Conservation (phyloP, 1,140 invertebrate genomes). For the Drosophila kikkawai region DNA sequence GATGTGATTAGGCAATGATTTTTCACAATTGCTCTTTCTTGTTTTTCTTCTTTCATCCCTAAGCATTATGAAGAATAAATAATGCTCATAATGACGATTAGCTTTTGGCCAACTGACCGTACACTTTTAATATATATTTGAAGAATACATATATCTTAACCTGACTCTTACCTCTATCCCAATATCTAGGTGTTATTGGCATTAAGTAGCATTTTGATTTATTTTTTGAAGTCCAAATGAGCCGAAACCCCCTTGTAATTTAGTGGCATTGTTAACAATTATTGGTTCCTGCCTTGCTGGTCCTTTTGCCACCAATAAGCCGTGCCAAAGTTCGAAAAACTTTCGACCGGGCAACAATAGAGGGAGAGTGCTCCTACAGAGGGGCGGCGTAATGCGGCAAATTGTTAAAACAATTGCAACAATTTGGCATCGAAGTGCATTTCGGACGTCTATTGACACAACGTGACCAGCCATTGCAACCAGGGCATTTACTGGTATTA, state of each 20-base stretch:
- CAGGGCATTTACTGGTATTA: slow-evolving; percentile 50
- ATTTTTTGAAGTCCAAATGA: slow-evolving; percentile 4
- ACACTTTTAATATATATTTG: neutral
- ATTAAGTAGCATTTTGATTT: neutral
- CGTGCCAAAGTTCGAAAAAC: slow-evolving; percentile 23
- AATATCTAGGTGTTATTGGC: neutral
- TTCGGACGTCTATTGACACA: slow-evolving; percentile 71
- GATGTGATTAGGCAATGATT: slow-evolving; percentile 73
- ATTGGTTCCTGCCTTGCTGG: slow-evolving; percentile 11
- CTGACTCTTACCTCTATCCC: neutral
- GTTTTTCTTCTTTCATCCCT: slow-evolving; percentile 8
- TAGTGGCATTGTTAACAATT: slow-evolving; percentile 29
- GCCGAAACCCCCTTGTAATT: slow-evolving; percentile 13
- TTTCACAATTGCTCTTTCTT: slow-evolving; percentile 36
- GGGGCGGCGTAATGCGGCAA: slow-evolving; percentile 17
- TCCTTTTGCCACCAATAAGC: slow-evolving; percentile 25
- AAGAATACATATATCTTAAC: neutral
- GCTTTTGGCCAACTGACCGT: slow-evolving; percentile 33
- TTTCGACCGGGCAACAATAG: slow-evolving; percentile 1
- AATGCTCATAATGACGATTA: slow-evolving; percentile 47
- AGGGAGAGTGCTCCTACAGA: neutral
- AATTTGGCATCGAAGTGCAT: slow-evolving; percentile 69
- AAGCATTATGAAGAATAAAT: slow-evolving; percentile 46
- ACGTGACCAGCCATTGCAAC: slow-evolving; percentile 67
- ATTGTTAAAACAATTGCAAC: slow-evolving; percentile 61